These are phyloP conservation scores for Catharus minimus DNA, from an alignment of 2,113 vertebrate genomes.

Conservation along the genomic window DNA sequence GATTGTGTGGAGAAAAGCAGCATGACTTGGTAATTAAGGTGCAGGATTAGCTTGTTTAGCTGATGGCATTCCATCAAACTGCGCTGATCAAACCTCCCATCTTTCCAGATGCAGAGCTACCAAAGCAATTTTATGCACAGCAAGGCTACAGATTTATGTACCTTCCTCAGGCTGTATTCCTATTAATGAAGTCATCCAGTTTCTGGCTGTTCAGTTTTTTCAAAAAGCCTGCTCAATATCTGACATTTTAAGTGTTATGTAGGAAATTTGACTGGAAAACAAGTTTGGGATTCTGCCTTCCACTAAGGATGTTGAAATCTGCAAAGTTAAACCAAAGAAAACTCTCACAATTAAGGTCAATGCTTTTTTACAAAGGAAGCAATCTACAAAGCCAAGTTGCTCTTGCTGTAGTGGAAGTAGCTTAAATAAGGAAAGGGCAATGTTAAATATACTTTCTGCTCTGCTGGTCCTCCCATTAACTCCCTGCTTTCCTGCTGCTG, in stretches of 20 bases:
- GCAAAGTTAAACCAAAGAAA: not conserved
- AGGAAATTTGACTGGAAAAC: not conserved
- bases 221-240: not conserved
- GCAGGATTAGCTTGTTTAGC: not conserved
- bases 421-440: not conserved
- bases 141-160: constrained; percentile 1
- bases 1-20: not conserved
- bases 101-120: not conserved
- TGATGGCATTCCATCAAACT: not conserved
- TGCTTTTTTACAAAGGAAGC: not conserved
- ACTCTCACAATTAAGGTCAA: not conserved
- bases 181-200: not conserved
- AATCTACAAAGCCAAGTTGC: not conserved
- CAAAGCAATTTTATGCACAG: not conserved
- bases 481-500: not conserved
- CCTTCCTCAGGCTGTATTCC: not conserved
- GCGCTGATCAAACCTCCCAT: not conserved
- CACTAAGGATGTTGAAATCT: not conserved
- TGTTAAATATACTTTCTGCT: not conserved
- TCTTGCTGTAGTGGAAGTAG: not conserved
- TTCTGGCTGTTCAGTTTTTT: not conserved
- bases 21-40: not conserved
- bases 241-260: not conserved
- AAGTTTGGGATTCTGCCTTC: not conserved
- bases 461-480: not conserved